These are phyloP conservation scores for Eurystomus gularis DNA, from an alignment of 2,113 vertebrate genomes.

Conservation along the genomic window DNA sequence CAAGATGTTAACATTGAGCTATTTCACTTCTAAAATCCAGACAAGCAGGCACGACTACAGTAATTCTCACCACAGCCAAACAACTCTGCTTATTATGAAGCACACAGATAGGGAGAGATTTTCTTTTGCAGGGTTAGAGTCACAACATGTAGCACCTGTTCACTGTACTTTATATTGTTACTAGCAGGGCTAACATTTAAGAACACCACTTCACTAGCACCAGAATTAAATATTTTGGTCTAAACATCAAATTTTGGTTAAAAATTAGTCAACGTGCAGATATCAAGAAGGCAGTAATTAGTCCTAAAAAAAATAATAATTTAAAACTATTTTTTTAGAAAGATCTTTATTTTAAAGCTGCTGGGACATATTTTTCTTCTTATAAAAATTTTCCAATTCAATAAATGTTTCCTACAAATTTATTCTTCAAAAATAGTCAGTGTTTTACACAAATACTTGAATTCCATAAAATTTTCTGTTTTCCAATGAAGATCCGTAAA, in stretches of 20 bases:
- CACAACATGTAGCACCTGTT: not conserved
- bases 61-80: not conserved
- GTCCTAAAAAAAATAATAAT: not conserved
- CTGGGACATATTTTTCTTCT: not conserved
- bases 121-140: not conserved
- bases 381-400: not conserved
- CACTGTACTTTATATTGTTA: not conserved
- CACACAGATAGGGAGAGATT: not conserved
- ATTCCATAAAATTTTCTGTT: not conserved
- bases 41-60: not conserved
- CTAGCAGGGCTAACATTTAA: not conserved
- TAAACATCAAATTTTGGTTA: not conserved
- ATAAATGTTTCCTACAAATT: not conserved
- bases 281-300: not conserved
- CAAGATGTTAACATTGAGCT: not conserved
- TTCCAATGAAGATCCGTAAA: not conserved
- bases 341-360: not conserved
- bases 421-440: not conserved
- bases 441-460: not conserved
- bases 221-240: not conserved
- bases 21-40: not conserved
- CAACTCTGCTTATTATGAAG: not conserved
- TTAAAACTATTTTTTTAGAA: no score
- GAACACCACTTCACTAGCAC: rapidly evolving
- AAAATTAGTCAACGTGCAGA: not conserved